Conservation (phyloP, 92 coral and sea anemone species). For the Porites lobata region DNA sequence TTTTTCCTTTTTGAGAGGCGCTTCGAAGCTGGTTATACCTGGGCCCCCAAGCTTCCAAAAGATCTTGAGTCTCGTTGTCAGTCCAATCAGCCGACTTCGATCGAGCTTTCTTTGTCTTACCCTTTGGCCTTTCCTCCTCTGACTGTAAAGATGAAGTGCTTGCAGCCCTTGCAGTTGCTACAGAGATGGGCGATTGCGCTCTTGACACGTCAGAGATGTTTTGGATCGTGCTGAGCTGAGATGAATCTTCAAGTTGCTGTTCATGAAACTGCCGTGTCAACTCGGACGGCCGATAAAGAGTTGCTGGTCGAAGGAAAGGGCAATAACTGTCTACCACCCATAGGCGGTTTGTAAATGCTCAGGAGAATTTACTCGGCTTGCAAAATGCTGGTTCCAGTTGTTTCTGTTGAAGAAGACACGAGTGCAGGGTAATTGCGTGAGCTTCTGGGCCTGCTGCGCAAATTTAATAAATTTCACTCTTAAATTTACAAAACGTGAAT, state of each 20-base stretch:
- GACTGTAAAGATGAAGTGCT: not conserved
- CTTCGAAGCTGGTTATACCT: conserved; percentile 30
- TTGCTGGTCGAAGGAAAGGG: conserved; percentile 14
- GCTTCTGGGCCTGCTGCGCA: not conserved
- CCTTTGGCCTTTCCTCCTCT: not conserved
- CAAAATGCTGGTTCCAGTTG: not conserved
- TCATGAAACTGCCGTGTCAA: not conserved
- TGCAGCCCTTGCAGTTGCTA: not conserved
- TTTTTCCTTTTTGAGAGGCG: conserved; percentile 57
- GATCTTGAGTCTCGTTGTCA: conserved; percentile 33
- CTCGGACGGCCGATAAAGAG: not conserved
- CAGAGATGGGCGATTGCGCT: conserved; percentile 10
- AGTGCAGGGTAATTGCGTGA: not conserved
- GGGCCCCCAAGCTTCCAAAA: conserved; percentile 56
- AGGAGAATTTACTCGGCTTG: not conserved
- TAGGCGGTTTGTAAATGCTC: not conserved
- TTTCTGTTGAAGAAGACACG: conserved; percentile 4
- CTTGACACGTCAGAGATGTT: not conserved
- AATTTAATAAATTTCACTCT: not conserved
- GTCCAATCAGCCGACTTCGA: conserved; percentile 26
- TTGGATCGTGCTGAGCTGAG: not conserved
- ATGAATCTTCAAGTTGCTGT: conserved; percentile 8
- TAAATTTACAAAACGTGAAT: not conserved
- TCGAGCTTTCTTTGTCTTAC: conserved; percentile 1
- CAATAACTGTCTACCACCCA: not conserved